Percentiles rank a stretch among this genome's conserved stretches.
Conservation (phyloP, 2,797 vertebrate genomes). For the Cygnus olor region DNA sequence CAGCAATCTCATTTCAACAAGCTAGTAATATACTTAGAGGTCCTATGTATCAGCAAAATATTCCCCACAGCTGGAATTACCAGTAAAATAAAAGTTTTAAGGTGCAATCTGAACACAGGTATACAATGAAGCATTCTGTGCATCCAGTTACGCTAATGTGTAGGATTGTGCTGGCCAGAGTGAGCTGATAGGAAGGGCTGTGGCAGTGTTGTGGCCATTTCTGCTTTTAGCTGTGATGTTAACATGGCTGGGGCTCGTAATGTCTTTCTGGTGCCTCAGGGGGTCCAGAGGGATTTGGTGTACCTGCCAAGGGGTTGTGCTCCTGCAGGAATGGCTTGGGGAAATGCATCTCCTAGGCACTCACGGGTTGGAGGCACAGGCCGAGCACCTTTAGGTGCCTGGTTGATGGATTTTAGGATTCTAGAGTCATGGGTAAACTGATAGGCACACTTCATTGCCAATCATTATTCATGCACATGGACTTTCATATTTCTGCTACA, state of each 20-base stretch:
- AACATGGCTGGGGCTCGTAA: background rate
- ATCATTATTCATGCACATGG: background rate
- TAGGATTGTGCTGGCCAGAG: background rate
- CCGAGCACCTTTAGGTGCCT: background rate
- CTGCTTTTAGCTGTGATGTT: background rate
- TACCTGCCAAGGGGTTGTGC: background rate
- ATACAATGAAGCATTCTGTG: background rate
- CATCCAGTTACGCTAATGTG: background rate
- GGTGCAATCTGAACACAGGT: background rate
- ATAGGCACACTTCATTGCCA: background rate
- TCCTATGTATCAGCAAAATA: background rate
- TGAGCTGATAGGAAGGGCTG: background rate
- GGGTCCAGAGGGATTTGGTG: background rate
- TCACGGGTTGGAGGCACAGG: background rate
- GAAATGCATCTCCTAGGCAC: background rate
- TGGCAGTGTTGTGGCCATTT: background rate
- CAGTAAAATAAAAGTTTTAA: background rate
- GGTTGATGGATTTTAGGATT: background rate
- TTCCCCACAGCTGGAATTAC: background rate
- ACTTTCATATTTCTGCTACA: background rate
- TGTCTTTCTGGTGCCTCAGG: background rate
- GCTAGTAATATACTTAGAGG: background rate
- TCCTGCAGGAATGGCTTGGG: too few species aligned
- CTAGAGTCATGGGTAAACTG: too few species aligned
- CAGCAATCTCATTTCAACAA: background rate